Base-by-base conservation (phyloP, 1,140 invertebrate genomes). In the Agraylea sexmaculata region DNA sequence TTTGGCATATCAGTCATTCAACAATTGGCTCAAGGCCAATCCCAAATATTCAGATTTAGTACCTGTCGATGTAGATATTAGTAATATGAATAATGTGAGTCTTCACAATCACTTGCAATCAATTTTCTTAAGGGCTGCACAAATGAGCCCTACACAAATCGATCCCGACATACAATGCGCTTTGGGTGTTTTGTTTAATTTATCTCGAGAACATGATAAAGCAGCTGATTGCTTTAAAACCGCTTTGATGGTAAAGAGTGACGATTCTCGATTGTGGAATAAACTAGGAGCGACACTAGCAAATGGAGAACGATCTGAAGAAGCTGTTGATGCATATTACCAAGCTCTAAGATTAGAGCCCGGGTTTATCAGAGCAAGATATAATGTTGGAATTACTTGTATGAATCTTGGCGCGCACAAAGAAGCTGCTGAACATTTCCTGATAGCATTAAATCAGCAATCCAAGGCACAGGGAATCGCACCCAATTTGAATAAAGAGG, bases 311-410 rank as follows among this genome's bases (percentile, higher is more conserved):
- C 76, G 78, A 36, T 89, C 92, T 13, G 91, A 93, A 55, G 90
- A 98, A 71, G 93, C 95, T 12, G 85, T 99, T 13, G 80, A 89
- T 50, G 93, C 94, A 0, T 99, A 99, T 62, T 80, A 90, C 54
- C 75, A 79, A 54, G 93, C 95, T 30, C 66, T 99, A 16, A 75
- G 86, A 57, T 65, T 98, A 18, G 81, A 86, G 36, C 95, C 95
- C 3, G 93, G 94, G 11, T 98, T 94, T 59, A 94, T 98, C 45
- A 73, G 95, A 36, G 91, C 93, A 13, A 74, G 95, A 48, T 98
- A 95, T 55, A 99, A 99, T 69, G 80, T 99, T 37, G 95, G 93
- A 6, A 95, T 99, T 33, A 88, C 89, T 38, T 99, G 94, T 58
- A 87, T 97, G 57, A 95, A 97, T 68, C 72, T 98, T n/a, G 80